Evolutionary conservation across 2,888 invertebrate species (phyloP), one percentile per base, ranked within the genome.

Genomic region (Cosmopolites sordidus): DNA sequence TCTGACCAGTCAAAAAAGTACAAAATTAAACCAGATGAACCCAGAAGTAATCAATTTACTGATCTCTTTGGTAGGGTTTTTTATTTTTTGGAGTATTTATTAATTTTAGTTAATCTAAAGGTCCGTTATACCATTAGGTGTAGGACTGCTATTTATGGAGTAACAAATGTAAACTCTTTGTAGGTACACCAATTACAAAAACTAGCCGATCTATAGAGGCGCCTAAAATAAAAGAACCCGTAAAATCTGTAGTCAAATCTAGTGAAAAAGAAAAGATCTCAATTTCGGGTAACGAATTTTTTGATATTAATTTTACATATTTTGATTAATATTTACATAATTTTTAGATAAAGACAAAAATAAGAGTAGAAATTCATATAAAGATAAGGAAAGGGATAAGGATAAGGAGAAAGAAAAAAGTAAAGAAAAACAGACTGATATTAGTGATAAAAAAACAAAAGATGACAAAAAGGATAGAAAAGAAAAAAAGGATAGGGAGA

Each of bases 61-160:
- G 86, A 84, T 64, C 75, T 93, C 39, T 93, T 93, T 76, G 92
- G 92, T 43, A 49, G 16, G n/a, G 12, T 39, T 12, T n/a, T n/a
- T n/a, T n/a, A n/a, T n/a, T n/a, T n/a, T n/a, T 38, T 43, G 17
- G n/a, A n/a, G n/a, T n/a, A n/a, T n/a, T n/a, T n/a, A n/a, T 22
- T 2, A 12, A 14, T 39, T 39, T 43, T 22, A 9, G 1, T 40
- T 14, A 3, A 16, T 40, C 15, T 16, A 8, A 5, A n/a, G n/a
- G n/a, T n/a, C n/a, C n/a, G n/a, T n/a, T n/a, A n/a, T n/a, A n/a
- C n/a, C n/a, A n/a, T n/a, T n/a, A n/a, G n/a, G n/a, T n/a, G n/a
- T n/a, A n/a, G n/a, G n/a, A n/a, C n/a, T n/a, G n/a, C n/a, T n/a
- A 3, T 2, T 3, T 16, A 8, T 9, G 5, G 6, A 16, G 2